A percentile compares a stretch with the other conserved stretches of the same genome.
Conservation (phyloP, 2,888 invertebrate genomes). For the Epistrophella euchroma region DNA sequence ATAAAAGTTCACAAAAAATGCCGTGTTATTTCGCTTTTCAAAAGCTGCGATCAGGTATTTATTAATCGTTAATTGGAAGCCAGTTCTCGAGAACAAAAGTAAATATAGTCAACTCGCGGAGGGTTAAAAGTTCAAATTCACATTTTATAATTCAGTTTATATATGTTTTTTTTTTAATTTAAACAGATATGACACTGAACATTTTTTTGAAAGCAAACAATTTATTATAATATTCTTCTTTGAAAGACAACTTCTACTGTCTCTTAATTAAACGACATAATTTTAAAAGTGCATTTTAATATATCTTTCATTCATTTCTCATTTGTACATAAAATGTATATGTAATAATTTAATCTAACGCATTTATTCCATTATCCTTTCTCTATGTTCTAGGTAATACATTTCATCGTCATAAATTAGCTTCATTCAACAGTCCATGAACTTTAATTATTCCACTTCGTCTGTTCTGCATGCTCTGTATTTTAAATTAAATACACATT, state of each 20-base stretch:
- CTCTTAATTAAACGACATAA: not conserved
- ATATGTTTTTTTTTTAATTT: no score
- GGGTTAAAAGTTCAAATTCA: no score
- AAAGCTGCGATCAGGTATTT: no score
- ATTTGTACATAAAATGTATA: not conserved
- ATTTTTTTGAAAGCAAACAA: not conserved
- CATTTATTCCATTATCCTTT: slow-evolving; percentile 25
- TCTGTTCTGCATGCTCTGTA: slow-evolving; percentile 21
- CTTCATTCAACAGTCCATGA: slow-evolving; percentile 41
- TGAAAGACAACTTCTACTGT: not conserved
- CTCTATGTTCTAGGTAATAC: not conserved
- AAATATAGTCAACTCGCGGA: no score
- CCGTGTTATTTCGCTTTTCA: no score
- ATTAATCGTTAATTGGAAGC: no score
- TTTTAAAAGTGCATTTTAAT: slow-evolving; percentile 2
- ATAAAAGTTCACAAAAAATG: no score
- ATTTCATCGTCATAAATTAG: slow-evolving; percentile 34
- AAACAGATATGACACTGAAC: not conserved
- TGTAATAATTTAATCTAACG: not conserved
- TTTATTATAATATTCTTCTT: not conserved
- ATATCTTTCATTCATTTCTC: not conserved
- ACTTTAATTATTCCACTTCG: slow-evolving; percentile 43
- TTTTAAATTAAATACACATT: slow-evolving; percentile 53
- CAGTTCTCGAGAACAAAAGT: no score
- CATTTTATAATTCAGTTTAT: no score